phyloP scores from a whole-genome alignment of 2,888 invertebrate species.

The Tuberolachnus salignus region DNA sequence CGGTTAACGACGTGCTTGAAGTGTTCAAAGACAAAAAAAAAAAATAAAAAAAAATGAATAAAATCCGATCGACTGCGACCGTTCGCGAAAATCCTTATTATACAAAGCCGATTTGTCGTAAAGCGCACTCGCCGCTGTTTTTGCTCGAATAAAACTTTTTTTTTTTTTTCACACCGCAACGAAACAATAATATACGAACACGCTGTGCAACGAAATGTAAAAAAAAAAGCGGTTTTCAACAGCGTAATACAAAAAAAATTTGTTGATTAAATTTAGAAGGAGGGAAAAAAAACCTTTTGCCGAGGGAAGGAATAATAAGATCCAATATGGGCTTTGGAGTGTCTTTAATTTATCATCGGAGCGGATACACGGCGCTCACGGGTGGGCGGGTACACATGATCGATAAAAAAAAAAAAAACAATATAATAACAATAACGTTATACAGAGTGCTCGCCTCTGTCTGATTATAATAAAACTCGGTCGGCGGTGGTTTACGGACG shows the following conservation, averaged over 20 bases:
- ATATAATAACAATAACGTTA: not conserved
- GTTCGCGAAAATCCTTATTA: too few relatives aligned
- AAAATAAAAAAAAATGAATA: too few relatives aligned
- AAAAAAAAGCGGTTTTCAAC: not conserved
- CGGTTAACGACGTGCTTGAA: too few relatives aligned
- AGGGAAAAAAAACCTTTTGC: not conserved
- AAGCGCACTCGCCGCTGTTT: not conserved
- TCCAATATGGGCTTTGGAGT: slow-evolving; percentile 14
- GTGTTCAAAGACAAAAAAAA: too few relatives aligned
- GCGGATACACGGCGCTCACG: not conserved
- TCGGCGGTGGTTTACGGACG: too few relatives aligned
- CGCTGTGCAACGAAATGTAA: not conserved
- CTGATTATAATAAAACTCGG: too few relatives aligned
- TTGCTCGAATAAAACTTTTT: not conserved
- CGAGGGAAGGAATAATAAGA: slow-evolving; percentile 1
- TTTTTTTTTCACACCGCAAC: not conserved
- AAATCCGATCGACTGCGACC: too few relatives aligned
- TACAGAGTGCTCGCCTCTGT: not conserved
- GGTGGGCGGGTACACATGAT: not conserved
- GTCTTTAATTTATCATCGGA: slow-evolving; percentile 16
- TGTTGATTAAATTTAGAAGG: slow-evolving; percentile 11
- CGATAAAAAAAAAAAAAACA: not conserved
- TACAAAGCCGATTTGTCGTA: too few relatives aligned
- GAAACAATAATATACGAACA: not conserved
- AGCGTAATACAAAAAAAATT: not conserved